A percentile compares a stretch with the other conserved stretches of the same genome.
phyloP scores from a whole-genome alignment of 2,888 invertebrate genomes.

The Drosophila differens region DNA sequence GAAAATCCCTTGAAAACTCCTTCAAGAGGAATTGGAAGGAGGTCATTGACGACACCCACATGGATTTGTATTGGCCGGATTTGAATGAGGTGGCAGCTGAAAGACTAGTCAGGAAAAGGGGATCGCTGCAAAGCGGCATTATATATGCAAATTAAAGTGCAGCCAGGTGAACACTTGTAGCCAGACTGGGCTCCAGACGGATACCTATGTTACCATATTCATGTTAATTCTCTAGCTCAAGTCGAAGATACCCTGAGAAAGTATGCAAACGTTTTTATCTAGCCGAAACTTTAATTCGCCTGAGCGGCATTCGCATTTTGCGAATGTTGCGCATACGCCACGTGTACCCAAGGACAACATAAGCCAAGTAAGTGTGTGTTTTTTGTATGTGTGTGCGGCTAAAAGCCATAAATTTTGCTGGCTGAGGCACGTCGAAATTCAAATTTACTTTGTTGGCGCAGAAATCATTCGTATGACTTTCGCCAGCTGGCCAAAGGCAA shows the following conservation, averaged over 20 bases:
- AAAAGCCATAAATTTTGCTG: constrained; percentile 64
- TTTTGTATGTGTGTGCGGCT: constrained; percentile 21
- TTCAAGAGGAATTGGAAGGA: constrained; percentile 18
- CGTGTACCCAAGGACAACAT: constrained; percentile 57
- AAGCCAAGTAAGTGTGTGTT: constrained; percentile 12
- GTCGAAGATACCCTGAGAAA: constrained; percentile 20
- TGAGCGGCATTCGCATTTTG: constrained; percentile 19
- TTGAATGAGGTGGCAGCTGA: constrained; percentile 21
- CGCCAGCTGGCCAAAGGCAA: constrained; percentile 32
- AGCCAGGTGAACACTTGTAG: constrained; percentile 32
- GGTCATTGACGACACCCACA: constrained; percentile 5
- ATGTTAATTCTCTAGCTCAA: constrained; percentile 28
- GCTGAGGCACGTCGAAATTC: constrained; percentile 64
- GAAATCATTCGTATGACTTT: constrained; percentile 35
- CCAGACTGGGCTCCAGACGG: not conserved
- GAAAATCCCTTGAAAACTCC: constrained; percentile 49
- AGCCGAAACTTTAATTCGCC: constrained; percentile 37
- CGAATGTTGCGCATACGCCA: constrained; percentile 53
- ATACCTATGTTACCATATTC: not conserved
- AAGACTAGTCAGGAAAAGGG: constrained; percentile 4
- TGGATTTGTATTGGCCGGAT: constrained; percentile 13
- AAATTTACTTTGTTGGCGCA: constrained; percentile 61
- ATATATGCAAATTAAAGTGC: constrained; percentile 63
- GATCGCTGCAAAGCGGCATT: constrained; percentile 39
- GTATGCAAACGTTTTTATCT: constrained; percentile 29